Base-by-base conservation (phyloP, 2,113 vertebrate genomes). In the Pampusana beccarii region DNA sequence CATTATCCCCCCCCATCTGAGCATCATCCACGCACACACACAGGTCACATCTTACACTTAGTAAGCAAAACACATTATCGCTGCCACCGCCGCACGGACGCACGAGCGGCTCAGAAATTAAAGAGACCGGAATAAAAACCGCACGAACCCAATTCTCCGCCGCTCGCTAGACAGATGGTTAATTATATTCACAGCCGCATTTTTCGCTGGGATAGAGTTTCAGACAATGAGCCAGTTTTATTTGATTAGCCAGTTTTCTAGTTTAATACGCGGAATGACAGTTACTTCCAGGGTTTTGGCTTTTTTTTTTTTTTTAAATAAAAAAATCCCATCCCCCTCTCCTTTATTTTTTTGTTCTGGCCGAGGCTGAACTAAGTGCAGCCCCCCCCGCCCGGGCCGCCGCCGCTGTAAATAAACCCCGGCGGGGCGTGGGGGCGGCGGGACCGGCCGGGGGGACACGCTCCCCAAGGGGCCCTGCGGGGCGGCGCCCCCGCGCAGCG, bases 161-260 rank as follows among this genome's bases (percentile, higher is more conserved):
- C 94, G 93, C 96, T 97, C 96, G 96, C 95, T 88, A 98, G 97
- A 97, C 98, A 98, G 98, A 98, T 98, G 98, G 98, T 97, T 98
- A 97, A 98, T 97, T 97, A 97, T 97, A 98, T 98, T 98, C 98
- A 97, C 96, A 97, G 98, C 97, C 96, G 95, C 97, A 97, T 98
- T 98, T 98, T 97, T 97, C 97, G 93, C 97, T 89, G 94, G 96
- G 97, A 97, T 97, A 95, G 96, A 96, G 95, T 98, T 98, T 97
- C 97, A 98, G 97, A 97, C 95, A 97, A 95, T 97, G 97, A 97
- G 97, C 97, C 97, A 93, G 96, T 96, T 98, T 96, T 93, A 96
- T 96, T 95, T 92, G 92, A 98, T 97, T 97, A 97, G 97, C 97
- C 65, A 82, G 96, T 96, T 98, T 95, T 86, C 97, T 91, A 95